These are phyloP conservation scores for Cuniculus paca DNA, from an alignment of 2,797 vertebrate species.

Conservation along the genomic window DNA sequence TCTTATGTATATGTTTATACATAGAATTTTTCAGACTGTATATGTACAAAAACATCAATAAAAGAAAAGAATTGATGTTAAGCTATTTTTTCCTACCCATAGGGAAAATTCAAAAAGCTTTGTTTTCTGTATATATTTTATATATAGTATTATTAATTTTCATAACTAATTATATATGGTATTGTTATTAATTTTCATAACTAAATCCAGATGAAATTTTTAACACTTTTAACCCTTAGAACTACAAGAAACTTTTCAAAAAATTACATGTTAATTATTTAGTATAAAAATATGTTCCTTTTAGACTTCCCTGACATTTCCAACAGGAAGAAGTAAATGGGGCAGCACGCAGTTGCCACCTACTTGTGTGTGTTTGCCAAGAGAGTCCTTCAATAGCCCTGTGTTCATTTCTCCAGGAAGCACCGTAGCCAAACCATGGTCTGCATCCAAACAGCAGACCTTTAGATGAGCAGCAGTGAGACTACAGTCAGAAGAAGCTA, in stretches of 20 bases:
- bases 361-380: not conserved
- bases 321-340: not conserved
- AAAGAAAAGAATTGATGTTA: not conserved
- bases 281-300: not conserved
- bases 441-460: not conserved
- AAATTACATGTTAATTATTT: not conserved
- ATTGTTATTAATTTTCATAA: conserved; percentile 21
- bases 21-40: not conserved
- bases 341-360: not conserved
- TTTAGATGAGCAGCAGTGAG: not conserved
- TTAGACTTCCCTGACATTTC: not conserved
- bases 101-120: not conserved
- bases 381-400: not conserved
- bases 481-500: not conserved
- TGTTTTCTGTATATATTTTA: not conserved
- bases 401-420: not conserved
- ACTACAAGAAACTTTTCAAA: not conserved
- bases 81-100: conserved; percentile 39
- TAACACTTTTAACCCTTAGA: not conserved
- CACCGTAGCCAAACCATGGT: not conserved
- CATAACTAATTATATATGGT: not conserved
- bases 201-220: conserved; percentile 18
- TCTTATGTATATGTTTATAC: not conserved
- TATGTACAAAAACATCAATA: conserved; percentile 12
- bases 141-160: not conserved